Base-by-base conservation (phyloP, 2,888 invertebrate genomes). In the Cyclophora punctaria region DNA sequence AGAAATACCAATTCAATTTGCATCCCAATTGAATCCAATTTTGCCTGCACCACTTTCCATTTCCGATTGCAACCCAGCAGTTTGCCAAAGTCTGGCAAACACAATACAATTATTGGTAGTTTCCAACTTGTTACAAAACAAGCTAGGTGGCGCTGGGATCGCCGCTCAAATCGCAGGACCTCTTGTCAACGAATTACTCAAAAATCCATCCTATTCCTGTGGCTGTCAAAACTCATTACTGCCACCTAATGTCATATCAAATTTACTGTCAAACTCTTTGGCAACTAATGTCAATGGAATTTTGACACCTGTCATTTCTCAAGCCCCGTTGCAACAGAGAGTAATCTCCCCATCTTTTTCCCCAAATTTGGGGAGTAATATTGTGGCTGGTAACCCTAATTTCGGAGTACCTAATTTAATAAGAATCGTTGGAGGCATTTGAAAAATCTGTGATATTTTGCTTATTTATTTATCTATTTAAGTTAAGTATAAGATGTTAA, bases 81-180 rank as follows among this genome's bases (percentile, higher is more conserved):
- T 80, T 0, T 83, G 85, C 52, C 75, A 81, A 50, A 82, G 81
- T 46, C 49, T 86, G 44, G 78, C 73, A 0, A 76, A 85, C 42
- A 78, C 83, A 0, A 62, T 86, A 1, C 81, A 86, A 41, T 44
- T 86, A 0, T 77, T 86, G 83, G 75, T 80, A 2, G 78, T 83
- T 0, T 67, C 71, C 7, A 80, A 82, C 56, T 58, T 83, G 34
- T 51, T 86, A 0, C 74, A 83, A 49, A 78, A 75, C 20, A 71
- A 59, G 4, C 64, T 63, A 45, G 71, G 70, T 0, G 72, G 66
- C 2, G 63, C 73, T 2, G 69, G 78, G 41, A 41, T 71, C 7
- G 73, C 73, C 3, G 48, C 75, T 20, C 67, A 73, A 49, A 53
- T 78, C 3, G 74, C 77, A 5, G 58, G 64, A 0, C 80, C 82